A percentile compares a stretch with the other conserved stretches of the same genome.
These are phyloP conservation scores for Zaprionus ghesquierei DNA, from an alignment of 1,140 invertebrate genomes.

Conservation along the genomic window DNA sequence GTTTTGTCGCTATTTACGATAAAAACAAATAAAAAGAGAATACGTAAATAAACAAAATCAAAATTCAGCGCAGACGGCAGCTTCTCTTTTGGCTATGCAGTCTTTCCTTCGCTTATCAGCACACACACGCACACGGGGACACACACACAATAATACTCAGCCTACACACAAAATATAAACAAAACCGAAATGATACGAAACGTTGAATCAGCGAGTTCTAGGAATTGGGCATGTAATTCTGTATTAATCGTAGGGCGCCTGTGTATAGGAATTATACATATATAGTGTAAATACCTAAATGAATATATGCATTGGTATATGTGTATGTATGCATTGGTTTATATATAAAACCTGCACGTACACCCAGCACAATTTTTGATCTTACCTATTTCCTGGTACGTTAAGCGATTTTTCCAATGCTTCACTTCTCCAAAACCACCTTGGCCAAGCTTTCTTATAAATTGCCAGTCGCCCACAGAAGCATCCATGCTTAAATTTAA, in stretches of 20 bases:
- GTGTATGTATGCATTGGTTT: not conserved
- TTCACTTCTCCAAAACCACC: slow-evolving; percentile 68
- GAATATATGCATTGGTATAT: not conserved
- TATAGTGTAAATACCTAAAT: not conserved
- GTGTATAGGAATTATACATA: not conserved
- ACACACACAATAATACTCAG: not conserved
- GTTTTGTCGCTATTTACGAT: slow-evolving; percentile 56
- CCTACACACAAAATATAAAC: not conserved
- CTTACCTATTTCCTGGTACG: slow-evolving; percentile 62
- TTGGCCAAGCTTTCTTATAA: slow-evolving; percentile 37
- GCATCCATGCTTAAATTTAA: not conserved
- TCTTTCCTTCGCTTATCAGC: slow-evolving; percentile 15
- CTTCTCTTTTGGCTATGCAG: not conserved
- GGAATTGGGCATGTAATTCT: slow-evolving; percentile 9
- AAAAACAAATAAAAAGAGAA: slow-evolving; percentile 1
- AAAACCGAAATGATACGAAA: not conserved
- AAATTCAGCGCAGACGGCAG: not conserved
- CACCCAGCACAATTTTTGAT: slow-evolving; percentile 13
- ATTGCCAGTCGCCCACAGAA: slow-evolving; percentile 36
- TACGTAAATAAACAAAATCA: not conserved
- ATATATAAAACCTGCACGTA: not conserved
- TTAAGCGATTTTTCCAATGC: slow-evolving; percentile 47
- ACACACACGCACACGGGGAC: not conserved
- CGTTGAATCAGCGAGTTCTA: slow-evolving; percentile 25
- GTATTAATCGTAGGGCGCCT: not conserved